These are phyloP conservation scores for Neoitamus cyanurus DNA, from an alignment of 2,888 invertebrate species.

Conservation along the genomic window DNA sequence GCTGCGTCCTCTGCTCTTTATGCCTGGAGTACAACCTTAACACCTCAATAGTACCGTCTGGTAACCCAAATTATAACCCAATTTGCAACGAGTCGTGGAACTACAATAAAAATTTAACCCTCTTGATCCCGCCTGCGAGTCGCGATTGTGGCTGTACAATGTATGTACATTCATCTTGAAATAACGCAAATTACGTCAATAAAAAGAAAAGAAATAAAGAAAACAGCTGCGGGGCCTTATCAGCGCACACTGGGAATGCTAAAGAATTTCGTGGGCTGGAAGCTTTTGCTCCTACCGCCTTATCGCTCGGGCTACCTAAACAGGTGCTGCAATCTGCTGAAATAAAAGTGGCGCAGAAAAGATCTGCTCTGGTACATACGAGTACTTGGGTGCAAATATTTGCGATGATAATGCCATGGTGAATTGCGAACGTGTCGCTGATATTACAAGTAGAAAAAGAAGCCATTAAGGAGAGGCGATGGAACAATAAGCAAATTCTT, in stretches of 20 bases:
- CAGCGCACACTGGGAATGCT: not conserved
- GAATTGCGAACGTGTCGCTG: not conserved
- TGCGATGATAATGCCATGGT: not conserved
- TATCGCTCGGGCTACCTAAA: not conserved
- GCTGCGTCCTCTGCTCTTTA: not conserved
- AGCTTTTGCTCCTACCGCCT: not conserved
- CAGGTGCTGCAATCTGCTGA: not conserved
- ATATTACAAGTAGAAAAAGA: not conserved
- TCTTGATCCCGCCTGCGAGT: not conserved
- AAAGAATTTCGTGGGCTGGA: not conserved
- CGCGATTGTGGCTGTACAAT: not conserved
- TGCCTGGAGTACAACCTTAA: not conserved
- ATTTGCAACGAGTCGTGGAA: not conserved
- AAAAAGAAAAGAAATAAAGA: not conserved
- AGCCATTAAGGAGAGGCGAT: not conserved
- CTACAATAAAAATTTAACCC: not conserved
- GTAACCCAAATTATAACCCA: not conserved
- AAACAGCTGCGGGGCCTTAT: not conserved
- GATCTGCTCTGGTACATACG: not conserved
- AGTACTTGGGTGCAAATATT: not conserved
- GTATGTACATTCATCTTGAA: not conserved
- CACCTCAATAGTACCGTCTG: not conserved
- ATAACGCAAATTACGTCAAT: not conserved
- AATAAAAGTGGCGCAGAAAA: not conserved
- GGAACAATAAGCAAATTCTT: not conserved